phyloP scores from a whole-genome alignment of 2,888 invertebrate species.

The Rhamnusium bicolor region DNA sequence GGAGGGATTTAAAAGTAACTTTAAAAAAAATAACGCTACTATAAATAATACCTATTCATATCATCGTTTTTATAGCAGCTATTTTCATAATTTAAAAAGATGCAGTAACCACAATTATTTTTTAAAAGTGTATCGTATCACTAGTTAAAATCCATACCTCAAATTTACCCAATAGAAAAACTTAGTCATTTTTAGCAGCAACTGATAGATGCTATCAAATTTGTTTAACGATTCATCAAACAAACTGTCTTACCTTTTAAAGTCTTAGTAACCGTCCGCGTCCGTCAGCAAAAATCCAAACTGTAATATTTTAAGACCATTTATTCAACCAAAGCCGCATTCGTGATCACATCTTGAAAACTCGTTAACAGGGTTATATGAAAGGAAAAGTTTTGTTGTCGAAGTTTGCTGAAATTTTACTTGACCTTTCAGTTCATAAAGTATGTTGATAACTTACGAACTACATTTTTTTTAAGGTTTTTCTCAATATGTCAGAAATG shows the following conservation, averaged over 20 bases:
- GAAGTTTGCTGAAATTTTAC: neutral
- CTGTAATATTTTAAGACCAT: constrained; percentile 13
- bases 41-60: too few species aligned
- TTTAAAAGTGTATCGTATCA: too few species aligned
- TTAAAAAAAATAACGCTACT: too few species aligned
- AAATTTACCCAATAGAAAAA: too few species aligned
- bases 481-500: neutral
- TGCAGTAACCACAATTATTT: too few species aligned
- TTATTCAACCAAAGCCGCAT: constrained; percentile 14
- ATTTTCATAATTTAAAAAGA: too few species aligned
- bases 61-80: too few species aligned
- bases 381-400: neutral
- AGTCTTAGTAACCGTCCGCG: neutral
- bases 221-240: too few species aligned
- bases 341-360: neutral
- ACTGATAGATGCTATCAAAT: too few species aligned
- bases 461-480: neutral
- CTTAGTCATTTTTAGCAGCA: too few species aligned
- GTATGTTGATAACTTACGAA: constrained; percentile 1
- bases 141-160: too few species aligned
- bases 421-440: neutral
- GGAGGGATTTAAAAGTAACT: too few species aligned
- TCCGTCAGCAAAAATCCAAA: neutral
- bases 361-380: constrained; percentile 10
- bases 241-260: neutral